Base-by-base conservation (phyloP, 2,113 vertebrate species). In the Myodes glareolus region DNA sequence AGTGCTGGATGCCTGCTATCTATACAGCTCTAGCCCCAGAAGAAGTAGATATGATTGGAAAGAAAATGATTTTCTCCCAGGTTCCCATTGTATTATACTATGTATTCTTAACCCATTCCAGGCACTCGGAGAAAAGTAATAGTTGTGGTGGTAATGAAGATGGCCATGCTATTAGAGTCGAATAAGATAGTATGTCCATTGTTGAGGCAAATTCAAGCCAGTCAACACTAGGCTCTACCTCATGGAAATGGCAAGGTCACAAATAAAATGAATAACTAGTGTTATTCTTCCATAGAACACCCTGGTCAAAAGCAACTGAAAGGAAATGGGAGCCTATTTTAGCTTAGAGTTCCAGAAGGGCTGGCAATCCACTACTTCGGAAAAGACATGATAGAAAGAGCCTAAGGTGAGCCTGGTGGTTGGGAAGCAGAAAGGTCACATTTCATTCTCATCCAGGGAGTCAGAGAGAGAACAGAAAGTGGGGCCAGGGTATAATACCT, bases 121-220 rank as follows among this genome's bases (percentile, higher is more conserved):
- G 63, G 9, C 23, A 31, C 39, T 88, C 25, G 25, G 72, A 92
- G 72, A 89, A 55, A n/a, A 6, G 47, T 8, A 45, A 87, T 50
- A 61, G 0, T 58, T n/a, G 3, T 86, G 63, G n/a, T 73, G 52
- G 10, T 70, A 23, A 58, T 23, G 36, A 50, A 2, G 45, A 27
- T 36, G 39, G 8, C 29, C 3, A 33, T 27, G 16, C 7, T 33
- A 31, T 42, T 47, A 33, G 31, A 80, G 88, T 45, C 63, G 31
- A 88, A 7, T 39, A n/a, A 90, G 23, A 58, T 23, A 58, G 3
- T 47, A 65, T 73, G 21, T n/a, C 67, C 17, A 50, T 58, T 45
- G 63, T 85, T 90, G 29, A 92, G n/a, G 55, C 75, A 80, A 45
- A 84, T 70, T 90, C 39, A 80, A 92, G n/a, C 42, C 89, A 75